Evolutionary conservation across 2,888 invertebrate genomes (phyloP).

Genomic region (Drosophila suboccidentalis): DNA sequence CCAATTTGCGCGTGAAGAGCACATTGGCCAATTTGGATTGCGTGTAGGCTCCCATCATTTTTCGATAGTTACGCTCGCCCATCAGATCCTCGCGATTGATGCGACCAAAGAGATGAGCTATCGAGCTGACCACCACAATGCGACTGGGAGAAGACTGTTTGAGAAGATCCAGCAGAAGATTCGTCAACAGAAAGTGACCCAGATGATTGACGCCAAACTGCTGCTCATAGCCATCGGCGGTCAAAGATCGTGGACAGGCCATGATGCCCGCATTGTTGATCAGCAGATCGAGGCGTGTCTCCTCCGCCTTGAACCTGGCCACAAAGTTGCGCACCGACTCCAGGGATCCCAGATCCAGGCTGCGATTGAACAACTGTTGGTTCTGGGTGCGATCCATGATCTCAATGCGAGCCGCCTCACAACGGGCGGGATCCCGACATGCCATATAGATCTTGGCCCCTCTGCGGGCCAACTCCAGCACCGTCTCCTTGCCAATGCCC

Average conservation of each 20-base stretch:
- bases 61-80: conserved; percentile 89
- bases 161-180: conserved; percentile 87
- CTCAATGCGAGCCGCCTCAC: conserved; percentile 90
- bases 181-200: conserved; percentile 88
- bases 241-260: conserved; percentile 85
- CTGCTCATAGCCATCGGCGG: conserved; percentile 87
- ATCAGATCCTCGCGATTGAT: conserved; percentile 91
- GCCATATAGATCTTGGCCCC: conserved; percentile 95
- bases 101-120: conserved; percentile 89
- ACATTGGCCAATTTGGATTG: conserved; percentile 93
- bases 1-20: conserved; percentile 90
- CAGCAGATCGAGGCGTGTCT: conserved; percentile 86
- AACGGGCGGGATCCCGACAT: conserved; percentile 91
- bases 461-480: conserved; percentile 89
- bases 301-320: conserved; percentile 84
- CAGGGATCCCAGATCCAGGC: conserved; percentile 86
- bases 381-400: conserved; percentile 92
- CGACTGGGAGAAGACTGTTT: conserved; percentile 89
- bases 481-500: conserved; percentile 93
- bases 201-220: conserved; percentile 88
- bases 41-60: conserved; percentile 88
- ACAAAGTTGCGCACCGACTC: conserved; percentile 87
- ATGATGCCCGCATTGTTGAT: conserved; percentile 88
- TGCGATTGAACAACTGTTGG: conserved; percentile 89
- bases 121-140: conserved; percentile 91